Evolutionary conservation across 2,888 invertebrate genomes (phyloP), one percentile per base, ranked within the genome.

Genomic region (Piscicola geometra): DNA sequence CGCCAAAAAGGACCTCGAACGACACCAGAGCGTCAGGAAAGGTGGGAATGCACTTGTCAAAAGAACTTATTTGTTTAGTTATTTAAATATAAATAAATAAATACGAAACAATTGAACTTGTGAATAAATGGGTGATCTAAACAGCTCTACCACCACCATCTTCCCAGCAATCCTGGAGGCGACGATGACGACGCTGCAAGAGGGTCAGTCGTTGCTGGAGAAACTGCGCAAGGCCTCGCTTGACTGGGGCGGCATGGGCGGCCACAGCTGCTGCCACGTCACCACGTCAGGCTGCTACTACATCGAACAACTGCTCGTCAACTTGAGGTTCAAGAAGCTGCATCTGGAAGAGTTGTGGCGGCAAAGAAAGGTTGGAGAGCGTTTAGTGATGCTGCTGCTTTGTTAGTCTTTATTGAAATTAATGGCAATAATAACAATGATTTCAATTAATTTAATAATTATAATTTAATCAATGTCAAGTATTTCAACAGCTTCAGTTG

Each of bases 101-200:
- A 47, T 47, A 9, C 21, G 21, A 47, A 47, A 9, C 50, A 9
- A 47, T 47, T 47, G 21, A 47, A 47, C 21, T 47, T 15, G 21
- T 21, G 21, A 9, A 47, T 47, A 47, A 47, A 47, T 9, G n/a
- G n/a, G n/a, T n/a, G n/a, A n/a, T n/a, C n/a, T n/a, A n/a, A n/a
- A n/a, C n/a, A n/a, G n/a, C n/a, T n/a, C n/a, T 21, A 56, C 9
- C 60, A 5, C 60, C 5, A 15, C 60, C n/a, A 3, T 21, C 60
- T 5, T 25, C 3, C 30, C 80, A 87, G 87, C 84, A 77, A 90
- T 93, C 84, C 86, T 93, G 76, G 92, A 92, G 79, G 88, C 90
- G 2, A 88, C 93, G 1, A 91, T 92, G 89, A 88, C 89, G n/a
- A 91, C 93, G 1, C 87, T 93, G 71, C 91, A 92, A 82, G 89